Base-by-base conservation (phyloP, 1,140 invertebrate species). In the Elysia chlorotica region DNA sequence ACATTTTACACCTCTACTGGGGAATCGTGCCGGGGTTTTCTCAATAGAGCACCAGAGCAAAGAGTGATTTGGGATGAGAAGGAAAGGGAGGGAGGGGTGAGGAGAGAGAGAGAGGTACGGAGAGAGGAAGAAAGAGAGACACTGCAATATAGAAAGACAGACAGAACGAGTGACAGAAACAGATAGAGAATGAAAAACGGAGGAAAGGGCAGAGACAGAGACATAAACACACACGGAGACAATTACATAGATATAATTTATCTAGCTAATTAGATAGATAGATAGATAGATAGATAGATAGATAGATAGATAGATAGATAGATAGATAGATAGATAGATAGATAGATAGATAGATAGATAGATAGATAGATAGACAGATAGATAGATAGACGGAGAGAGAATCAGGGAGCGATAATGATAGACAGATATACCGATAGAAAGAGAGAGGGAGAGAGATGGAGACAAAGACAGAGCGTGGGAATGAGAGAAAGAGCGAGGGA, bases 101-200 rank as follows among this genome's bases (percentile, higher is more conserved):
- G 36, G 25, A 38, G 31, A 71, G 21, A 71, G 30, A 71, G 54
- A 57, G 33, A 71, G 28, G 23, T 31, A 36, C 21, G 35, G 56
- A 71, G 19, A 59, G 30, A 36, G 23, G 61, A 31, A 38, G 33
- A 71, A 31, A 71, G 23, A 71, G 57, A 61, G 17, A 37, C 35
- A 23, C 2, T n/a, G 21, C 57, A n/a, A 59, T 23, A 71, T 10
- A 35, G 14, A n/a, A 6, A 35, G 53, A 65, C 19, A 65, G 62
- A 65, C 14, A 65, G 62, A 33, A 14, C 25, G 62, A 65, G 19
- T 31, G 62, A 65, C 14, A 35, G 62, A 37, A 10, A 65, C 19
- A 65, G 19, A 65, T 19, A 65, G 19, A 65, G 62, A 65, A 14
- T 31, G 35, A 65, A 14, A 65, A 31, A 65, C 14, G 35, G 62